These are phyloP conservation scores for Pyrrhosoma nymphula DNA, from an alignment of 2,888 invertebrate species.

Conservation along the genomic window DNA sequence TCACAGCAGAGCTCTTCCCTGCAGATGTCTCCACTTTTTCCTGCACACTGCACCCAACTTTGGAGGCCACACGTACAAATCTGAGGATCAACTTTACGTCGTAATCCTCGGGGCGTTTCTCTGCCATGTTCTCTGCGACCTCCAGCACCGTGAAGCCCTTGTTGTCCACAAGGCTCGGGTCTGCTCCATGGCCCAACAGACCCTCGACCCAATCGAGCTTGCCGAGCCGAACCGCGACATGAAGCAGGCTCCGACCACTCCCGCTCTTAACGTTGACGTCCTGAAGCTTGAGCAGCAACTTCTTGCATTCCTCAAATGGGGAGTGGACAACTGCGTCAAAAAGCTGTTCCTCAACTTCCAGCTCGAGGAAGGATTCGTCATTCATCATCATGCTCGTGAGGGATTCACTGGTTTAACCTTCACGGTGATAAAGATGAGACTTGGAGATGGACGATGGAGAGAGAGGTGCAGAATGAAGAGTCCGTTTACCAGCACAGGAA, in stretches of 20 bases:
- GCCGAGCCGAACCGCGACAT: background rate
- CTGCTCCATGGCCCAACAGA: background rate
- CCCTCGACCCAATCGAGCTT: background rate
- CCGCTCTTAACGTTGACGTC: background rate
- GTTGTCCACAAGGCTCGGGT: background rate
- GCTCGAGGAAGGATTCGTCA: background rate
- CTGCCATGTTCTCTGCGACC: background rate
- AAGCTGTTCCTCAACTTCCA: background rate
- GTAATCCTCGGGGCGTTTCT: background rate
- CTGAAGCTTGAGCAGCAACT: background rate
- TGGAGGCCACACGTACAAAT: background rate
- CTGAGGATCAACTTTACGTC: background rate
- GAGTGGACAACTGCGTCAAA: background rate
- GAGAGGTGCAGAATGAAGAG: too few species aligned
- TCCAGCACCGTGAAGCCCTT: background rate
- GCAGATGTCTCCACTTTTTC: background rate
- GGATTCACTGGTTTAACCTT: too few species aligned
- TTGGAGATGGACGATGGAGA: too few species aligned
- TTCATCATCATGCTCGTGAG: too few species aligned
- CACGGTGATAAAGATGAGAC: too few species aligned
- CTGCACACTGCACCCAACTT: background rate
- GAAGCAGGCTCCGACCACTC: background rate
- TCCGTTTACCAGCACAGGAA: too few species aligned
- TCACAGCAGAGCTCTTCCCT: too few species aligned
- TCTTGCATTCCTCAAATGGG: background rate